Percentiles rank a stretch among this genome's conserved stretches.
phyloP scores from a whole-genome alignment of 2,113 vertebrate genomes.

The Rhynchopsitta pachyrhyncha region DNA sequence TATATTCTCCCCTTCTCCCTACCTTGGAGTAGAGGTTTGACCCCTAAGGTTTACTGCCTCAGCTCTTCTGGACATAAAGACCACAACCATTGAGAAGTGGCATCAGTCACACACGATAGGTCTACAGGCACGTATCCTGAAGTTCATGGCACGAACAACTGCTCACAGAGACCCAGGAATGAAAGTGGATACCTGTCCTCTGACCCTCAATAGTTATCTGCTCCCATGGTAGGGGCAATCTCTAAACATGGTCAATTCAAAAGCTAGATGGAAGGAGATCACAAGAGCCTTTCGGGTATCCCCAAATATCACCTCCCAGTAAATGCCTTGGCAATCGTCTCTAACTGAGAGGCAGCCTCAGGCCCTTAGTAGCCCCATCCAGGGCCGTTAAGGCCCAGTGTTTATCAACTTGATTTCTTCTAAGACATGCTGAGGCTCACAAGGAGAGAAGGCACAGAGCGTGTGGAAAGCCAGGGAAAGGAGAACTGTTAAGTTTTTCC shows the following conservation, averaged over 20 bases:
- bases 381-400: neutral
- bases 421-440: neutral
- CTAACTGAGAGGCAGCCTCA: neutral
- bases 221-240: neutral
- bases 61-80: neutral
- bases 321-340: neutral
- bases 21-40: neutral
- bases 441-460: accelerated
- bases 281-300: neutral
- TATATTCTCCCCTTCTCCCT: neutral
- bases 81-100: accelerated
- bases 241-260: neutral
- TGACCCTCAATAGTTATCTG: neutral
- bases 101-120: neutral
- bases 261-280: neutral
- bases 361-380: neutral
- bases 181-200: neutral
- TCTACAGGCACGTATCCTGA: neutral
- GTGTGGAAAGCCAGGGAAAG: neutral
- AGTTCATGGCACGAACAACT: neutral
- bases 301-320: neutral
- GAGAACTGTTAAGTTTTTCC: neutral
- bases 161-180: neutral
- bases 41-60: neutral
- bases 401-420: neutral